Conservation (phyloP, 2,113 vertebrate genomes). For the Casuarius casuarius region DNA sequence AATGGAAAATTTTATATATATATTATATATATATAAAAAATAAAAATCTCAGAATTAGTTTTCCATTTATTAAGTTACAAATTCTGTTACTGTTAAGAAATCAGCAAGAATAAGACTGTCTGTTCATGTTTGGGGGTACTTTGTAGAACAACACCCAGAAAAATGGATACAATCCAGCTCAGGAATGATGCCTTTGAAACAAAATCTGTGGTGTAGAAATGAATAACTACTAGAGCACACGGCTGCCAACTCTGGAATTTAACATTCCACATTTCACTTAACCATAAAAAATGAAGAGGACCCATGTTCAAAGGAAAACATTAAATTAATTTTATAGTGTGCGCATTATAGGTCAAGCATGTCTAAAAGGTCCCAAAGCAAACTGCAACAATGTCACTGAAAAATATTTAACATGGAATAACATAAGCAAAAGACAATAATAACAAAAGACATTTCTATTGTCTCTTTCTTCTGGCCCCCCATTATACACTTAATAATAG, state of each 20-base stretch:
- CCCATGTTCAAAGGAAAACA: conserved; percentile 62
- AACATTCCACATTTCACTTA: conserved; percentile 63
- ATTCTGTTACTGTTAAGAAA: background rate
- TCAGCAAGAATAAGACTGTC: background rate
- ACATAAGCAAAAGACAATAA: conserved; percentile 8
- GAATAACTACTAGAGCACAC: conserved; percentile 29
- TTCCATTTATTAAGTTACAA: background rate
- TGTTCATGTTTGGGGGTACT: background rate
- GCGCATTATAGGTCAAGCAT: conserved; percentile 46
- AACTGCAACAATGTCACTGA: conserved; percentile 35
- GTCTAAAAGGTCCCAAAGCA: conserved; percentile 58
- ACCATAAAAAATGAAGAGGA: conserved; percentile 72
- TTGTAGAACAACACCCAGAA: conserved; percentile 29
- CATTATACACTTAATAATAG: background rate
- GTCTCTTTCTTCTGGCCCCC: background rate
- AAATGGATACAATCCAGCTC: conserved; percentile 35
- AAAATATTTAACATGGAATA: conserved; percentile 47
- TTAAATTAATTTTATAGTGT: conserved; percentile 70
- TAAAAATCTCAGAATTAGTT: conserved; percentile 6
- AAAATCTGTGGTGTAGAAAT: conserved; percentile 63
- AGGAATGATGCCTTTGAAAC: conserved; percentile 64
- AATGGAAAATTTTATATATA: background rate
- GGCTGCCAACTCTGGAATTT: conserved; percentile 61
- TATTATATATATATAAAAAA: background rate
- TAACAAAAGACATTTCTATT: conserved; percentile 17